These are phyloP conservation scores for Tetragnatha montana DNA, from an alignment of 2,888 invertebrate genomes.

Conservation along the genomic window DNA sequence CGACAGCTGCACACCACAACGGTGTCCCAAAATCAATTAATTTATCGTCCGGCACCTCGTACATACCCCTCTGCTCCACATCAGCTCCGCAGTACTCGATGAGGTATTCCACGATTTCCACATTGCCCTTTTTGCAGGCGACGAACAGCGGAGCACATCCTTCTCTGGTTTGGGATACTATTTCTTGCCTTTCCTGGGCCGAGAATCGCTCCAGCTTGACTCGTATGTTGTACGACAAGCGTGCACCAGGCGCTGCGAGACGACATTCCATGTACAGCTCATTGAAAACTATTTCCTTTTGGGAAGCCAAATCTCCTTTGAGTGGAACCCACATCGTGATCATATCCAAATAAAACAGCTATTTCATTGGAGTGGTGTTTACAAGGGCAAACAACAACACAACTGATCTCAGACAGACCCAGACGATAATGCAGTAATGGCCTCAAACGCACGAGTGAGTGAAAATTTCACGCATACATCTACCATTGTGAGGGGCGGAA, in stretches of 20 bases:
- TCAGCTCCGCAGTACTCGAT: constrained; percentile 88
- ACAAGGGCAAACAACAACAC: background rate
- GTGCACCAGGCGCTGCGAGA: constrained; percentile 82
- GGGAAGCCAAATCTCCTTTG: constrained; percentile 73
- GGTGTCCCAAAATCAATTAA: constrained; percentile 89
- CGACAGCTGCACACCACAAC: too few relatives aligned
- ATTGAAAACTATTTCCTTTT: constrained; percentile 79
- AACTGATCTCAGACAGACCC: background rate
- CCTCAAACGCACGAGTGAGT: constrained; percentile 3
- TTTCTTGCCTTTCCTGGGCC: constrained; percentile 81
- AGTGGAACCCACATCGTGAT: constrained; percentile 73
- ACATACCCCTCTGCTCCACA: constrained; percentile 88
- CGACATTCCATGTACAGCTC: constrained; percentile 83
- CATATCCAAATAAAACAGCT: constrained; percentile 1
- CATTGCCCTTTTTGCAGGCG: constrained; percentile 86
- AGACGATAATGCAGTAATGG: constrained; percentile 13
- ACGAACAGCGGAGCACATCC: constrained; percentile 89
- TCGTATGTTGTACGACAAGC: constrained; percentile 80
- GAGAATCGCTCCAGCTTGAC: constrained; percentile 80
- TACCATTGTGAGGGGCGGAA: constrained; percentile 55
- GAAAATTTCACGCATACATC: constrained; percentile 41
- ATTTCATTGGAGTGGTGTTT: constrained; percentile 18
- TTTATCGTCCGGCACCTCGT: constrained; percentile 89
- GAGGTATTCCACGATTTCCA: constrained; percentile 89
- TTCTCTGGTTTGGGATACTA: constrained; percentile 80